A percentile compares a stretch with the other conserved stretches of the same genome.
Conservation (phyloP, 2,113 vertebrate species). For the Gymnogyps californianus region DNA sequence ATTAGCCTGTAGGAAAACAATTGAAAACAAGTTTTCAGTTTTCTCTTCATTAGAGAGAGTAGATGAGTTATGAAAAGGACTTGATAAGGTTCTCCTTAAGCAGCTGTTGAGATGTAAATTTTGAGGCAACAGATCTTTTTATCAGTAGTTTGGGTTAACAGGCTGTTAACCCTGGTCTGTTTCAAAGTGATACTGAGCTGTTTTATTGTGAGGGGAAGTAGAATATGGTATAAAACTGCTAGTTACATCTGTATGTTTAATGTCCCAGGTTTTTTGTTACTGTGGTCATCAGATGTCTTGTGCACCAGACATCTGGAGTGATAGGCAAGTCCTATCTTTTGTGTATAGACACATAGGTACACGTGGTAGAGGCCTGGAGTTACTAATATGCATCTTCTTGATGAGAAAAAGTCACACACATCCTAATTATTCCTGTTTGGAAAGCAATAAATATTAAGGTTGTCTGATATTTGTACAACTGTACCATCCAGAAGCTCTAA, state of each 20-base stretch:
- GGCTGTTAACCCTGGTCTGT: not conserved
- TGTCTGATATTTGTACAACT: not conserved
- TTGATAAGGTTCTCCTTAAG: slow-evolving; percentile 8
- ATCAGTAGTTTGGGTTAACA: not conserved
- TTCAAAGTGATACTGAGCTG: not conserved
- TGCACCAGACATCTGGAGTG: not conserved
- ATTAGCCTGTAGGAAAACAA: not conserved
- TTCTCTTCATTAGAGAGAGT: not conserved
- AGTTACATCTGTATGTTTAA: not conserved
- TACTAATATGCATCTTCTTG: not conserved
- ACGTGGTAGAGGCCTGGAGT: not conserved
- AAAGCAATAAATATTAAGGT: not conserved
- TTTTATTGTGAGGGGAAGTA: not conserved
- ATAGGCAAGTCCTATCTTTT: not conserved
- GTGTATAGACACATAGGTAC: not conserved
- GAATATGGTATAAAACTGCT: not conserved
- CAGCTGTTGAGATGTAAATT: slow-evolving; percentile 29
- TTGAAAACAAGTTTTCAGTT: slow-evolving; percentile 19
- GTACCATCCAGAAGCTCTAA: not conserved
- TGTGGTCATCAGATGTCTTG: not conserved
- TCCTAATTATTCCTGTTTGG: not conserved
- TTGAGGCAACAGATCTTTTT: slow-evolving; percentile 24
- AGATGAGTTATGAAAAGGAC: not conserved
- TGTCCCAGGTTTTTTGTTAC: not conserved
- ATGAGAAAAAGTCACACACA: not conserved